Conservation (phyloP, 2,888 invertebrate genomes). For the Stenotaenia linearis region DNA sequence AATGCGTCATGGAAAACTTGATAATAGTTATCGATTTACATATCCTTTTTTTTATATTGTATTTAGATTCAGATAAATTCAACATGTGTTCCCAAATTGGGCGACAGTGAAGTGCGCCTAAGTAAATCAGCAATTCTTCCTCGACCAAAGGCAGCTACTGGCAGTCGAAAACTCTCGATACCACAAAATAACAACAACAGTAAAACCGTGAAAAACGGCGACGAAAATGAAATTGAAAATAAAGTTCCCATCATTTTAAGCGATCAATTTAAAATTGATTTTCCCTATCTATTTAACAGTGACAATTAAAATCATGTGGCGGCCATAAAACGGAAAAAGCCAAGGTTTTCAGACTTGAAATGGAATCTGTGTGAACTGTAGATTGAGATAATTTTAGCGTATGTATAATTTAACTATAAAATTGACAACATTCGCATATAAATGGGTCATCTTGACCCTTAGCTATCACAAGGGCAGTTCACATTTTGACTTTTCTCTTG, state of each 20-base stretch:
- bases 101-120: not conserved
- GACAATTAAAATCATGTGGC: no score
- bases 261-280: not conserved
- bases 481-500: not conserved
- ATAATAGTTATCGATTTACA: not conserved
- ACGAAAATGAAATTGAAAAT: not conserved
- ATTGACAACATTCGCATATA: not conserved
- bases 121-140: not conserved
- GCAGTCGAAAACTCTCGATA: not conserved
- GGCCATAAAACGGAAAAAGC: conserved; percentile 1
- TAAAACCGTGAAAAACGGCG: not conserved
- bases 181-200: not conserved
- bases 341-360: conserved; percentile 2
- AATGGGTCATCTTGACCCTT: conserved; percentile 6
- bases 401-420: not conserved
- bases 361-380: not conserved
- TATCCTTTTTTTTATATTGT: no score
- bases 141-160: not conserved
- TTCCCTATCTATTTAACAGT: not conserved
- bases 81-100: not conserved
- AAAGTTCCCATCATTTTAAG: not conserved
- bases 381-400: not conserved
- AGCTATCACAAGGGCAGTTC: conserved; percentile 6
- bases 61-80: not conserved
- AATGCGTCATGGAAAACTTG: not conserved